Evolutionary conservation across 2,113 vertebrate species (phyloP), one percentile per base, ranked within the genome.

Genomic region (Peromyscus californicus): DNA sequence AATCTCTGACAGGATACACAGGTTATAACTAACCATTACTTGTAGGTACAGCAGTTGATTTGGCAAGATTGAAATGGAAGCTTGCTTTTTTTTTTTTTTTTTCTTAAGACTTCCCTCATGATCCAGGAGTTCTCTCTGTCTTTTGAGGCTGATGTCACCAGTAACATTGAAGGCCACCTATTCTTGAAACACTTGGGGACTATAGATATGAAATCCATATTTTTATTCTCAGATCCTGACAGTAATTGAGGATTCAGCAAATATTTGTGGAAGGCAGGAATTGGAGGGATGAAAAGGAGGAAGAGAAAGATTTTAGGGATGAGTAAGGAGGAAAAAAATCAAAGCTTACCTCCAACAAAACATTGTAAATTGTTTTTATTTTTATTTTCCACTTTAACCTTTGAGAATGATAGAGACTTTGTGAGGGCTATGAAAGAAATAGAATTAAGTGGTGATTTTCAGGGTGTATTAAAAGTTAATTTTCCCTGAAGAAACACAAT

Each of bases 111-210:
- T 42, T 0, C 9, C 26, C 39, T 5, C n/a, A 0, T 63, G 42
- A 76, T 36, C 15, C n/a, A 42, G 0, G 0, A 3, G 1, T 5
- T 3, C 31, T 67, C 3, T 21, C 4, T 72, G 11, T 6, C 6
- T 9, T 24, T 31, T 65, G 36, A 4, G 65, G 59, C 42, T 84
- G 31, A 42, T 45, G 31, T 3, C 36, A 17, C 6, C 59, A n/a
- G 6, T 42, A 33, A 42, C 33, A 69, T 45, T 7, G 42, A 45
- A 24, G 2, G 7, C 51, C 2, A 22, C 63, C 65, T 94, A 12
- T 70, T 21, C 11, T 89, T n/a, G 70, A 95, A 75, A 31, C 21
- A 11, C 9, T 42, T 39, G 59, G 10, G 19, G 3, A 72, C 13
- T 6, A 65, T 0, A 6, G 8, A 76, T 31, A 0, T 70, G 1